Evolutionary conservation across 2,797 vertebrate species (phyloP).

Genomic region (Channa striata): DNA sequence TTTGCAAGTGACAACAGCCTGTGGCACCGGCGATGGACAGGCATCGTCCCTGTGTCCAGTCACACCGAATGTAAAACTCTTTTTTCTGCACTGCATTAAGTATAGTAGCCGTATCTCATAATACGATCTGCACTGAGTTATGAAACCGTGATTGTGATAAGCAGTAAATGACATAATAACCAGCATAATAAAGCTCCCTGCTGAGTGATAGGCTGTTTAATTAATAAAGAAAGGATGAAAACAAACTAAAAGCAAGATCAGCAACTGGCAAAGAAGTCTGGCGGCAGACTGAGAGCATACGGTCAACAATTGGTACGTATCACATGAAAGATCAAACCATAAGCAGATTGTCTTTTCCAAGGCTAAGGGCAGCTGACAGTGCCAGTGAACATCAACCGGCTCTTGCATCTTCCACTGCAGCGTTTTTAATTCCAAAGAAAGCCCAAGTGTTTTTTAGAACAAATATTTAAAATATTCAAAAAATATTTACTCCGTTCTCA

Average conservation of each 20-base stretch:
- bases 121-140: slow-evolving; percentile 72
- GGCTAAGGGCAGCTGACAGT: slow-evolving; percentile 20
- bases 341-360: slow-evolving; percentile 25
- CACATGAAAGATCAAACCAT: slow-evolving; percentile 28
- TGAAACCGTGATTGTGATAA: slow-evolving; percentile 66
- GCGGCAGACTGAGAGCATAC: slow-evolving; percentile 23
- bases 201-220: slow-evolving; percentile 67
- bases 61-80: slow-evolving; percentile 37
- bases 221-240: slow-evolving; percentile 76
- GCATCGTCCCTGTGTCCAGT: slow-evolving; percentile 32
- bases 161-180: slow-evolving; percentile 72
- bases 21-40: slow-evolving; percentile 51
- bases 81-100: slow-evolving; percentile 34
- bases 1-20: slow-evolving; percentile 60
- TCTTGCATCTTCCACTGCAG: background rate
- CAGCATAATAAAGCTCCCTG: slow-evolving; percentile 48
- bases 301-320: slow-evolving; percentile 14
- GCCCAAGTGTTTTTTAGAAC: background rate
- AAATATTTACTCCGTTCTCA: slow-evolving; percentile 1
- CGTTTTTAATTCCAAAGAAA: slow-evolving; percentile 13
- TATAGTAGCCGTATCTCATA: slow-evolving; percentile 52
- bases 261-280: slow-evolving; percentile 59
- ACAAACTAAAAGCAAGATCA: slow-evolving; percentile 73
- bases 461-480: slow-evolving; percentile 1
- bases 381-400: background rate